Percentiles rank a stretch among this genome's conserved stretches.
These are phyloP conservation scores for Argyrosomus regius DNA, from an alignment of 2,797 vertebrate genomes.

Conservation along the genomic window DNA sequence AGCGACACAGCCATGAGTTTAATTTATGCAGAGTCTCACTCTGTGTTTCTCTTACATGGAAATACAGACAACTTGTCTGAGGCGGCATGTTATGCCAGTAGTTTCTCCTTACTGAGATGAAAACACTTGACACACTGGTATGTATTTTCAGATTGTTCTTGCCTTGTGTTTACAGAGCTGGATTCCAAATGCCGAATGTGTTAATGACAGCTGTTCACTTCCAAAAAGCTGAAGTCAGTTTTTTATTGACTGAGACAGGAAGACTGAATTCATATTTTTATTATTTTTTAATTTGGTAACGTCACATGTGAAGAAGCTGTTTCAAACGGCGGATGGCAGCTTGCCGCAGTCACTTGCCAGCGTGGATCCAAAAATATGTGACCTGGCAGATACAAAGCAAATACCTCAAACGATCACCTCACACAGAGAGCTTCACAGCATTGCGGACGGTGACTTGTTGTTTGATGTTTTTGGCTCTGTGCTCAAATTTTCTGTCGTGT, in stretches of 20 bases:
- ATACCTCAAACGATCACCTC: neutral
- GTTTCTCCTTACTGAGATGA: conserved; percentile 31
- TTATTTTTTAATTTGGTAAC: neutral
- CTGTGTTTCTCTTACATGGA: conserved; percentile 20
- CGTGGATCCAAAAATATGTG: conserved; percentile 30
- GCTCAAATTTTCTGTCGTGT: conserved; percentile 2
- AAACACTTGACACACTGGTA: conserved; percentile 31
- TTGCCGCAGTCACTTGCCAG: conserved; percentile 12
- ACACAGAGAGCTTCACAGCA: neutral
- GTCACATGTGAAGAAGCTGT: neutral
- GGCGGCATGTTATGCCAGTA: neutral
- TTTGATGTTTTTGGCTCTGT: neutral
- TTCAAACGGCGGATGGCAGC: conserved; percentile 27
- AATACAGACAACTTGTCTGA: conserved; percentile 14
- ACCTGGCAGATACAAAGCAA: conserved; percentile 30
- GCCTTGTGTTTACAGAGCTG: neutral
- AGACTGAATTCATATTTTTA: conserved; percentile 1
- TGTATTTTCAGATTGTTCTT: conserved; percentile 26
- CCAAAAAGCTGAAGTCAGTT: neutral
- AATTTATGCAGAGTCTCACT: conserved; percentile 12
- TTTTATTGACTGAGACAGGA: neutral
- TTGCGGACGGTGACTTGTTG: neutral
- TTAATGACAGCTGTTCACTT: neutral
- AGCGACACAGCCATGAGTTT: conserved; percentile 34
- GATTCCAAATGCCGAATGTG: neutral